Evolutionary conservation across 2,888 invertebrate species (phyloP).

Genomic region (Chymomyza caudatula): DNA sequence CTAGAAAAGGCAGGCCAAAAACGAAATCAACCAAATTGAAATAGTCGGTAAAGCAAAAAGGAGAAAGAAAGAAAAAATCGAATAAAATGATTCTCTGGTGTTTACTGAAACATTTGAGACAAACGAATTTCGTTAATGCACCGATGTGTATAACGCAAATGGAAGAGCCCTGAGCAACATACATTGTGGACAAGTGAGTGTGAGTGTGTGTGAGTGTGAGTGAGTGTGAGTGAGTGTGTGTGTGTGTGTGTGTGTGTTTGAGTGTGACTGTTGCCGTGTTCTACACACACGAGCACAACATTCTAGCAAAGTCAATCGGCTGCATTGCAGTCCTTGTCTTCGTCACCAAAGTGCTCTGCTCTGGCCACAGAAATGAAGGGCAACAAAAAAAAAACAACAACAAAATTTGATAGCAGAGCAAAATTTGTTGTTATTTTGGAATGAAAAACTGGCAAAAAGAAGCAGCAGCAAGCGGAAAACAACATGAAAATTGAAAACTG

Average conservation of each 20-base stretch:
- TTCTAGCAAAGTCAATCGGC: conserved; percentile 9
- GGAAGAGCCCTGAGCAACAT: conserved; percentile 13
- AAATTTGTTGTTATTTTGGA: not conserved
- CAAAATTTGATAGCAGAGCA: not conserved
- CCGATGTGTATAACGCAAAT: conserved; percentile 23
- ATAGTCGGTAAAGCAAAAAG: not conserved
- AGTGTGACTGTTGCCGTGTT: not conserved
- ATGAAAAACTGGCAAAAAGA: not conserved
- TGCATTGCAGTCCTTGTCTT: conserved; percentile 11
- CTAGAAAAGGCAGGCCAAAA: not conserved
- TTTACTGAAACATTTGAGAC: conserved; percentile 17
- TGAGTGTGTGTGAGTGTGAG: not conserved
- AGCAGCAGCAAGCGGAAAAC: too few species aligned
- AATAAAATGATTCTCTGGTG: conserved; percentile 15
- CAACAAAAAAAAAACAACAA: not conserved
- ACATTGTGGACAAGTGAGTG: not conserved
- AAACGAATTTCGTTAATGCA: conserved; percentile 28
- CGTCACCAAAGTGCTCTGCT: not conserved
- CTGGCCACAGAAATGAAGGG: not conserved
- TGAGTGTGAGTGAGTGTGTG: not conserved
- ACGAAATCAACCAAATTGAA: not conserved
- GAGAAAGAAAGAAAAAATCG: not conserved
- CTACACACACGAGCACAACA: not conserved
- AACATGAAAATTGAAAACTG: not conserved
- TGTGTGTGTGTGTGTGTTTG: not conserved